Percentiles rank a stretch among this genome's conserved stretches.
These are phyloP conservation scores for Blera fallax DNA, from an alignment of 2,888 invertebrate species.

Conservation along the genomic window DNA sequence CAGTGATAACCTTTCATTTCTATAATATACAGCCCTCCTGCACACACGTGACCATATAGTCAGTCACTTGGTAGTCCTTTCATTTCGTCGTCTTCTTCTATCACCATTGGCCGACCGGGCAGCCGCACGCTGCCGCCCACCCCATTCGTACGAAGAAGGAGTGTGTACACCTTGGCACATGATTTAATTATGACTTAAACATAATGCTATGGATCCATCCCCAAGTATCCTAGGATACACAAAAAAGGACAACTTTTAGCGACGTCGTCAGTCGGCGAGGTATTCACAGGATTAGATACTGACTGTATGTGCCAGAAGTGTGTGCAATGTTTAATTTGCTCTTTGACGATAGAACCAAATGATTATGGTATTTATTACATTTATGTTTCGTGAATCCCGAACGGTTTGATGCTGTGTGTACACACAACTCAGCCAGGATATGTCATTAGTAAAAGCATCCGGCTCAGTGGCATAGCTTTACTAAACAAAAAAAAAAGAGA, in stretches of 20 bases:
- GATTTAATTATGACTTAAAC: constrained; percentile 49
- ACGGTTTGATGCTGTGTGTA: neutral
- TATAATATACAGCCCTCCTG: neutral
- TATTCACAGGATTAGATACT: neutral
- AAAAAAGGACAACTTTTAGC: constrained; percentile 11
- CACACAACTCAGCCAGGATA: neutral
- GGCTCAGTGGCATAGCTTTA: neutral
- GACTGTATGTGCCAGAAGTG: neutral
- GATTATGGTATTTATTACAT: constrained; percentile 42
- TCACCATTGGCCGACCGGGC: too few relatives aligned
- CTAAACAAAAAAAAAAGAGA: neutral
- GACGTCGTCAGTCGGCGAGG: neutral
- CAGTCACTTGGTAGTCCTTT: neutral
- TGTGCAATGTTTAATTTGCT: constrained; percentile 23
- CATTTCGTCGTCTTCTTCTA: neutral
- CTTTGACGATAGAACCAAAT: constrained; percentile 18
- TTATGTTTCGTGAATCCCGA: constrained; percentile 13
- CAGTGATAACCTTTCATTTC: constrained; percentile 24
- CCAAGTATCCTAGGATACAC: neutral
- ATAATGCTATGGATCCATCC: constrained; percentile 1
- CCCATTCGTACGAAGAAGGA: neutral
- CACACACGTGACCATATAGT: neutral
- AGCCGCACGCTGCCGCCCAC: too few relatives aligned
- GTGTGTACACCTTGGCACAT: constrained; percentile 21
- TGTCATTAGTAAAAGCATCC: constrained; percentile 16